These are phyloP conservation scores for Eolophus roseicapilla DNA, from an alignment of 2,113 vertebrate genomes.

Conservation along the genomic window DNA sequence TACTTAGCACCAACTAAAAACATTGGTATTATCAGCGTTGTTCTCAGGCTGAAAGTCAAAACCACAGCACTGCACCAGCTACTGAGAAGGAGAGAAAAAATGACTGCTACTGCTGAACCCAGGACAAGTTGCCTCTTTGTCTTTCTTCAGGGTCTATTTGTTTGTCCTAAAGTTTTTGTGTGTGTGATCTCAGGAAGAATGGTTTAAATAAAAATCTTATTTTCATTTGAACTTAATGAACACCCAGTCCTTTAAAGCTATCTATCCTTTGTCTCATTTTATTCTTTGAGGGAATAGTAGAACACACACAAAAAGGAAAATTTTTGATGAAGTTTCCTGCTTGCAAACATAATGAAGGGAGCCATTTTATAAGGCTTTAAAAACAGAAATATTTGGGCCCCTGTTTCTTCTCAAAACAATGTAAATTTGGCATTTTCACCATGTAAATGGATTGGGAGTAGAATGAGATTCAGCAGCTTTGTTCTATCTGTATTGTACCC, in stretches of 20 bases:
- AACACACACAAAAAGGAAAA: neutral
- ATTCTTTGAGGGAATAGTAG: neutral
- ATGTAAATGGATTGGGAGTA: neutral
- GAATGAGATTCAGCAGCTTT: neutral
- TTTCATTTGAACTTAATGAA: neutral
- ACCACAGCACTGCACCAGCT: no score
- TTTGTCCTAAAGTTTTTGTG: neutral
- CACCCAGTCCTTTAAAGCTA: neutral
- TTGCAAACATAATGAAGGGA: neutral
- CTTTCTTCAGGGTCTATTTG: neutral
- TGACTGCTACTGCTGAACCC: no score
- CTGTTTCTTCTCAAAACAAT: neutral
- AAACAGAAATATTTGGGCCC: neutral
- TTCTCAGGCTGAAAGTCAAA: no score
- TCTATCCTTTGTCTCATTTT: neutral
- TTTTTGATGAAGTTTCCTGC: neutral
- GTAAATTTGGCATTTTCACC: neutral
- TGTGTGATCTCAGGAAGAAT: neutral
- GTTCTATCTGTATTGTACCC: neutral
- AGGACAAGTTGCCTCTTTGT: neutral
- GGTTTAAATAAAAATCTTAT: neutral
- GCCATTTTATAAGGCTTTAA: neutral
- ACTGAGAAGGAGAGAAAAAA: no score
- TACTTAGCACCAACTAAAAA: no score
- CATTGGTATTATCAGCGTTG: no score